Percentiles rank a stretch among this genome's conserved stretches.
phyloP scores from a whole-genome alignment of 2,888 invertebrate genomes.

The Pterobdella sp. region DNA sequence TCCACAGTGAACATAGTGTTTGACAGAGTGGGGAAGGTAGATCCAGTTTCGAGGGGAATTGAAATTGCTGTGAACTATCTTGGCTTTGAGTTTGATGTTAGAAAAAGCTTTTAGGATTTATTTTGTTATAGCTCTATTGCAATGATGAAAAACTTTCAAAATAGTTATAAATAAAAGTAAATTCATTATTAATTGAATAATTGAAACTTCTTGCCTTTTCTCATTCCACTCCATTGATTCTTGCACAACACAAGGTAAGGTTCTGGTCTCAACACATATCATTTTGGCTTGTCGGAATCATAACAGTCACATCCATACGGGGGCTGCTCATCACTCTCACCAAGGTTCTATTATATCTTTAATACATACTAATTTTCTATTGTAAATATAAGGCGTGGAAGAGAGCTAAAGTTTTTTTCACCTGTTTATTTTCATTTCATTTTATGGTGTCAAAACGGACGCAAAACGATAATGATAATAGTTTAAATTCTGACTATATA shows the following conservation, averaged over 20 bases:
- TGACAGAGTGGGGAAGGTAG: constrained; percentile 94
- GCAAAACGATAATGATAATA: too few species aligned
- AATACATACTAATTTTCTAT: too few species aligned
- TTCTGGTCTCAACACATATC: constrained; percentile 99
- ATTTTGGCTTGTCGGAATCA: constrained; percentile 90
- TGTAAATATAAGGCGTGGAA: too few species aligned
- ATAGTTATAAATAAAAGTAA: too few species aligned
- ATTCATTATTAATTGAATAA: neutral
- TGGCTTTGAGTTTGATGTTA: constrained; percentile 78
- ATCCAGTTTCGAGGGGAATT: constrained; percentile 89
- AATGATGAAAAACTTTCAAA: too few species aligned
- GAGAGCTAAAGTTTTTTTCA: too few species aligned
- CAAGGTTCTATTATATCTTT: constrained; percentile 69
- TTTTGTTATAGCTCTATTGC: too few species aligned
- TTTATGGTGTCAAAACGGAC: too few species aligned
- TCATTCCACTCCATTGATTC: neutral
- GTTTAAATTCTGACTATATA: too few species aligned
- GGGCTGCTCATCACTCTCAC: constrained; percentile 90
- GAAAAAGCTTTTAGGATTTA: constrained; percentile 35
- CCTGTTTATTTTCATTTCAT: too few species aligned
- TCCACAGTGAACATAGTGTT: constrained; percentile 97
- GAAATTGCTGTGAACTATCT: constrained; percentile 95
- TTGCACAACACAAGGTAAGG: constrained; percentile 57
- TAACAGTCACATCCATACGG: constrained; percentile 91
- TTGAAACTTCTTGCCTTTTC: neutral